Conservation (phyloP, 2,888 invertebrate genomes). For the Celastrina argiolus region DNA sequence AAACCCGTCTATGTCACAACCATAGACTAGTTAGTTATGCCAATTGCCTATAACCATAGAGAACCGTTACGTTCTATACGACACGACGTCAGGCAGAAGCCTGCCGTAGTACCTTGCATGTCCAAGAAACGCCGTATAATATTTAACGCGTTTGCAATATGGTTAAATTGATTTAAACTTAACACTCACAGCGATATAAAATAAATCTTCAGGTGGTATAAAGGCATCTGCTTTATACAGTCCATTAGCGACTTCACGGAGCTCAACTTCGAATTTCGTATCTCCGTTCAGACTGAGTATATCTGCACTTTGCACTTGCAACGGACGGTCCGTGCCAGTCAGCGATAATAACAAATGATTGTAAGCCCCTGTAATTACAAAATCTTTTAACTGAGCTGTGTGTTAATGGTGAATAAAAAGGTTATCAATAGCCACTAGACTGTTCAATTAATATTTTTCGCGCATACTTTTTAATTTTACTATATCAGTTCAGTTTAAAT, state of each 20-base stretch:
- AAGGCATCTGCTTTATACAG: constrained; percentile 78
- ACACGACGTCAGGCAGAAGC: too few relatives aligned
- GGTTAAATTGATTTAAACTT: background rate
- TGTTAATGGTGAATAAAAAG: too few relatives aligned
- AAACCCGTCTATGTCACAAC: too few relatives aligned
- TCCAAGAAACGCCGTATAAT: background rate
- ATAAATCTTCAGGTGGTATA: constrained; percentile 80
- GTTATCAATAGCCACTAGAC: too few relatives aligned
- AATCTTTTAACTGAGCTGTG: too few relatives aligned
- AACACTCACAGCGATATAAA: constrained; percentile 81
- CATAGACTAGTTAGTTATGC: too few relatives aligned
- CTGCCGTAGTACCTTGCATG: too few relatives aligned
- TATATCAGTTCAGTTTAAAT: too few relatives aligned
- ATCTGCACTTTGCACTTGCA: constrained; percentile 51
- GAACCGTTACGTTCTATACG: too few relatives aligned
- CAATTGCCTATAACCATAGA: too few relatives aligned
- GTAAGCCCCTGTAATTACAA: constrained; percentile 53
- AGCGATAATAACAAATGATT: constrained; percentile 60
- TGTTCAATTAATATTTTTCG: too few relatives aligned
- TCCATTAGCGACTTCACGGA: constrained; percentile 40
- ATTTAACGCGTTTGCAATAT: background rate
- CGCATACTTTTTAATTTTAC: too few relatives aligned
- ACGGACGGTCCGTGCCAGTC: constrained; percentile 42
- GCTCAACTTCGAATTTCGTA: constrained; percentile 58
- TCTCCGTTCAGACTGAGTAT: constrained; percentile 52